These are phyloP conservation scores for Mamestra brassicae DNA, from an alignment of 2,888 invertebrate genomes.

Conservation along the genomic window DNA sequence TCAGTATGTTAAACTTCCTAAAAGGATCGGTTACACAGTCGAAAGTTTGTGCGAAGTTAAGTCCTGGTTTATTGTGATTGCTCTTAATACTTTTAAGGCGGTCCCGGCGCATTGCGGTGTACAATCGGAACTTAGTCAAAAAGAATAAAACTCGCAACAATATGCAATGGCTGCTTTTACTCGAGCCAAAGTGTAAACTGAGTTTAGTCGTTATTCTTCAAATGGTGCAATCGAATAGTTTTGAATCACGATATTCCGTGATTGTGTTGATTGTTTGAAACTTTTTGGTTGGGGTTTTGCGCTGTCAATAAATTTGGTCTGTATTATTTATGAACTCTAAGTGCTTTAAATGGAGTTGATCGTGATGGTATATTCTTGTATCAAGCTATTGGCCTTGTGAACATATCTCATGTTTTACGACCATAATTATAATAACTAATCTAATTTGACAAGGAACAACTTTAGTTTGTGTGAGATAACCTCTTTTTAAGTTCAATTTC, in stretches of 20 bases:
- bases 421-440: no score
- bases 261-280: constrained; percentile 44
- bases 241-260: constrained; percentile 55
- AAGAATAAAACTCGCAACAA: constrained; percentile 81
- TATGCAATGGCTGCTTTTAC: constrained; percentile 75
- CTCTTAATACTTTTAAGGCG: constrained; percentile 79
- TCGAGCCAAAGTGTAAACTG: constrained; percentile 58
- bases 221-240: constrained; percentile 54
- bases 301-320: constrained; percentile 11
- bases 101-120: constrained; percentile 80
- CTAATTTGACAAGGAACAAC: no score
- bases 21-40: constrained; percentile 64
- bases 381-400: not conserved
- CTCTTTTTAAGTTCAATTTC: no score
- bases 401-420: not conserved
- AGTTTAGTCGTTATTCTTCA: constrained; percentile 55
- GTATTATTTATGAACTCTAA: not conserved
- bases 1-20: constrained; percentile 63
- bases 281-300: constrained; percentile 28
- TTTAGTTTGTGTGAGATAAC: no score
- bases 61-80: constrained; percentile 81
- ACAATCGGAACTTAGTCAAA: constrained; percentile 82
- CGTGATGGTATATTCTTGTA: not conserved
- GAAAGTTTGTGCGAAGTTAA: constrained; percentile 73
- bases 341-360: not conserved